These are phyloP conservation scores for Penaeus vannamei DNA, from an alignment of 1,140 invertebrate genomes.

Conservation along the genomic window DNA sequence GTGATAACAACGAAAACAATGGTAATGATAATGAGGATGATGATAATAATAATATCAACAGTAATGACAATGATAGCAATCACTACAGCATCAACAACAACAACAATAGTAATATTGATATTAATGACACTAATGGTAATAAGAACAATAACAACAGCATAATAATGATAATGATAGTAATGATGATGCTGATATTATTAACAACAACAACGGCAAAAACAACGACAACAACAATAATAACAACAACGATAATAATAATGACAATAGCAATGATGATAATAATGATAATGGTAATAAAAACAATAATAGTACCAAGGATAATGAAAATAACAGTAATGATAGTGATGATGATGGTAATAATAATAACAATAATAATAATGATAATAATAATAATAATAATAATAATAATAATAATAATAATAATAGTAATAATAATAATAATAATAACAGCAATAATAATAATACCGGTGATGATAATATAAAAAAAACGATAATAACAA, in stretches of 20 bases:
- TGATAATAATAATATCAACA: neutral
- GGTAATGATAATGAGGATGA: neutral
- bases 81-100: neutral
- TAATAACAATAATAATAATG: no score
- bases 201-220: neutral
- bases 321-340: neutral
- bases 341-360: neutral
- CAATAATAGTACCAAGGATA: neutral
- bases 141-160: neutral
- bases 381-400: neutral
- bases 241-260: neutral
- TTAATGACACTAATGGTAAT: neutral
- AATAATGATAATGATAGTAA: neutral
- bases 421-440: neutral
- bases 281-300: neutral
- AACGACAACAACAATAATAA: neutral
- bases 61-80: neutral
- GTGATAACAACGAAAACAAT: no score
- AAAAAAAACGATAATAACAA: no score
- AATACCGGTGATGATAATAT: no score
- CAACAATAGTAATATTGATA: neutral
- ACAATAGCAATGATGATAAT: neutral
- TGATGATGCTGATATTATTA: neutral
- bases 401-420: neutral
- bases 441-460: no score